phyloP scores from a whole-genome alignment of 1,140 invertebrate genomes.

The Dryas iulia region DNA sequence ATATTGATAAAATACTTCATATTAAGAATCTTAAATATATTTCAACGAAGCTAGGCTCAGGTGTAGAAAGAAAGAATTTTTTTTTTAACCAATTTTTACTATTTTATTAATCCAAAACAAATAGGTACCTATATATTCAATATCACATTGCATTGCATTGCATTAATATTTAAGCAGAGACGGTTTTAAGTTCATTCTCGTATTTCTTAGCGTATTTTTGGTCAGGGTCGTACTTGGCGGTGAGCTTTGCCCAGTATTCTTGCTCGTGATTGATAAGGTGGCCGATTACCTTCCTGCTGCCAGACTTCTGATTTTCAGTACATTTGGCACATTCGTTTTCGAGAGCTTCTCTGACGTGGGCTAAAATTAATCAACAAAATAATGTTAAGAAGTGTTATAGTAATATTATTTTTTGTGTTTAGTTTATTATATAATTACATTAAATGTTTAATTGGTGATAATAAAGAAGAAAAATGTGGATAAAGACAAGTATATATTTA shows the following conservation, averaged over 20 bases:
- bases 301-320: slow-evolving; percentile 80
- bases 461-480: too few species aligned
- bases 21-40: too few species aligned
- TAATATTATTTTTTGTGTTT: not conserved
- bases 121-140: not conserved
- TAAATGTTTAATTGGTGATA: too few species aligned
- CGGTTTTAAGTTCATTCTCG: slow-evolving; percentile 40
- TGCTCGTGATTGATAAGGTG: slow-evolving; percentile 81
- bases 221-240: slow-evolving; percentile 83
- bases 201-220: slow-evolving; percentile 74
- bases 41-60: too few species aligned
- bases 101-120: slow-evolving; percentile 4
- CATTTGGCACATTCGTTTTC: slow-evolving; percentile 84
- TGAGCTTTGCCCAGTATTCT: slow-evolving; percentile 81
- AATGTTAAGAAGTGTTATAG: not conserved
- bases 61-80: too few species aligned
- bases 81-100: not conserved
- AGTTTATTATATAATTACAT: too few species aligned
- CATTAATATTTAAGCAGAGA: not conserved
- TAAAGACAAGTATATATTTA: too few species aligned
- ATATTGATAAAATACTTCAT: too few species aligned
- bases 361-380: slow-evolving; percentile 32
- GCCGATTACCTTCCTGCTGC: slow-evolving; percentile 80
- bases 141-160: not conserved
- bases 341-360: slow-evolving; percentile 82